phyloP scores from a whole-genome alignment of 2,888 invertebrate genomes.

The Busseola fusca region DNA sequence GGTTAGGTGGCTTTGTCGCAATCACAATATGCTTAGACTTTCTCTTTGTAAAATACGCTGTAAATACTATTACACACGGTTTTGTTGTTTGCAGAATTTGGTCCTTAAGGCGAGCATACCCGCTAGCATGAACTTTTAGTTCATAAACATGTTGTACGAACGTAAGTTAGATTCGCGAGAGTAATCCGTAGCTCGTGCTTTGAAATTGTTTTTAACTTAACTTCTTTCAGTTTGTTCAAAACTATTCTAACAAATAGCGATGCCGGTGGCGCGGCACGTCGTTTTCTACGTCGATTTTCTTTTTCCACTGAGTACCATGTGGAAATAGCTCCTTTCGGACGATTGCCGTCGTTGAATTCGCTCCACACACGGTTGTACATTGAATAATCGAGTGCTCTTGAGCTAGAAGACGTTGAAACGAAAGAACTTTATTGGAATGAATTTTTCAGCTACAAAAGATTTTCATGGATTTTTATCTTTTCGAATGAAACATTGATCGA shows the following conservation, averaged over 20 bases:
- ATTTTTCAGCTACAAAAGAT: conserved; percentile 39
- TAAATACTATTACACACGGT: conserved; percentile 9
- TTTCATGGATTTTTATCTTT: conserved; percentile 31
- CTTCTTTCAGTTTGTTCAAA: conserved; percentile 63
- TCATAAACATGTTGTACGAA: conserved; percentile 46
- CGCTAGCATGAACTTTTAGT: conserved; percentile 45
- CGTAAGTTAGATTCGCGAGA: conserved; percentile 49
- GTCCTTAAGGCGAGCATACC: conserved; percentile 30
- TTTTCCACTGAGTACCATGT: conserved; percentile 68
- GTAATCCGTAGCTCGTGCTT: conserved; percentile 54
- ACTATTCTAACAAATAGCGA: conserved; percentile 53
- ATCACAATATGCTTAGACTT: conserved; percentile 23
- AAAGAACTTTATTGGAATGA: conserved; percentile 51
- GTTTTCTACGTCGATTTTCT: conserved; percentile 71
- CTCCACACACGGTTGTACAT: conserved; percentile 67
- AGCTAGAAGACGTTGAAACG: conserved; percentile 41
- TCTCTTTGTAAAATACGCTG: conserved; percentile 20
- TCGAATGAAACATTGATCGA: conserved; percentile 23
- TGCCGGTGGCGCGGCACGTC: conserved; percentile 53
- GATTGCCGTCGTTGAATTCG: conserved; percentile 68
- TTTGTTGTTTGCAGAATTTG: conserved; percentile 39
- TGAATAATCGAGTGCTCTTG: conserved; percentile 77
- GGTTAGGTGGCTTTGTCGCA: conserved; percentile 9
- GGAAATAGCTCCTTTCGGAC: conserved; percentile 78
- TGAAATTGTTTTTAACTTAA: conserved; percentile 63